phyloP scores from a whole-genome alignment of 1,140 invertebrate species.

The Drosophila virilis region DNA sequence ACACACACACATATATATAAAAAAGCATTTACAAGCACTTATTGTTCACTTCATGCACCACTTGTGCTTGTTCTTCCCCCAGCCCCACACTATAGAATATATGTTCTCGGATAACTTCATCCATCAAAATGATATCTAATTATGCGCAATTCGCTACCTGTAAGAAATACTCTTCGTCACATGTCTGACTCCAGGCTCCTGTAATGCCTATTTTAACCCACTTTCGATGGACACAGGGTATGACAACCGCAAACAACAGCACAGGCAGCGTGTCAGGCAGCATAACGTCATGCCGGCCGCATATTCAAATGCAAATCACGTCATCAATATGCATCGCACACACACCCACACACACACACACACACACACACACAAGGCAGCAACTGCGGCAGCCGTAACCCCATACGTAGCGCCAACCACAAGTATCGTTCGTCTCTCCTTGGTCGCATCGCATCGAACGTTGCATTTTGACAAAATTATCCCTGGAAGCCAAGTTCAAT shows the following conservation, averaged over 20 bases:
- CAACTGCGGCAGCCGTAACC: neutral
- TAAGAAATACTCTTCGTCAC: no score
- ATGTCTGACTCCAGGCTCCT: no score
- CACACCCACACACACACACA: conserved; percentile 9
- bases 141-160: no score
- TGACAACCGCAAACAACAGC: conserved; percentile 19
- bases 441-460: conserved; percentile 48
- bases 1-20: no score
- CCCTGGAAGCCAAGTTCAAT: conserved; percentile 59
- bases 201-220: no score
- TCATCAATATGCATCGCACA: conserved; percentile 75
- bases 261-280: conserved; percentile 19
- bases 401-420: conserved; percentile 14
- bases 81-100: no score
- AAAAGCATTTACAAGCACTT: no score
- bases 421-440: conserved; percentile 4
- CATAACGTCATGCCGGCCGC: conserved; percentile 49
- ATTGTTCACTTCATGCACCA: no score
- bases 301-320: conserved; percentile 83
- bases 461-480: conserved; percentile 81
- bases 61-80: no score
- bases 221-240: neutral
- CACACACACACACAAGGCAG: conserved; percentile 5
- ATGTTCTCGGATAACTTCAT: no score
- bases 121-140: no score